These are phyloP conservation scores for Drosophila takahashii DNA, from an alignment of 1,140 invertebrate genomes.

Conservation along the genomic window DNA sequence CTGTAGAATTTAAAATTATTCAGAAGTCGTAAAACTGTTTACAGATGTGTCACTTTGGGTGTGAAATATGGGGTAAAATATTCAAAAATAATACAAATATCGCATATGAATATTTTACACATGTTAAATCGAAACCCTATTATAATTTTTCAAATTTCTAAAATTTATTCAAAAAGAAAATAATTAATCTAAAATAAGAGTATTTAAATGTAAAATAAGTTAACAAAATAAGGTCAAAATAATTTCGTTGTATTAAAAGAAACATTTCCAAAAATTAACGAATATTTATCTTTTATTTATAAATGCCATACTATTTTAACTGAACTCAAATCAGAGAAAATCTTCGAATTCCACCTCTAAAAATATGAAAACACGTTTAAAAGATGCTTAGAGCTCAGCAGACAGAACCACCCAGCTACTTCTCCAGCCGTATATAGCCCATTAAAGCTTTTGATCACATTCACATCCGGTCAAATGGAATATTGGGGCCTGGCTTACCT, in stretches of 20 bases:
- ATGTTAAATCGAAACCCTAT: too few species aligned
- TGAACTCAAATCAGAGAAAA: too few species aligned
- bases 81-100: background rate
- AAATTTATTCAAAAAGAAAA: background rate
- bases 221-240: too few species aligned
- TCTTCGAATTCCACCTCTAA: background rate
- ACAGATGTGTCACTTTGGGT: background rate
- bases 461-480: conserved; percentile 1
- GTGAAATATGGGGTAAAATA: background rate
- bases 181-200: too few species aligned
- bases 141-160: too few species aligned
- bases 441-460: conserved; percentile 19
- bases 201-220: too few species aligned
- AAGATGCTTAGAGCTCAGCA: background rate
- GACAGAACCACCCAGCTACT: background rate
- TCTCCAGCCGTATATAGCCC: background rate
- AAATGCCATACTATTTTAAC: too few species aligned
- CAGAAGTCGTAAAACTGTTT: conserved; percentile 21
- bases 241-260: too few species aligned
- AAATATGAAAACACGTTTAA: background rate
- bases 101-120: too few species aligned
- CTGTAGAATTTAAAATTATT: conserved; percentile 8
- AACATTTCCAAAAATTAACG: too few species aligned
- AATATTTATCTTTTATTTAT: too few species aligned
- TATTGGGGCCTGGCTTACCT: conserved; percentile 53